Evolutionary conservation across 2,113 vertebrate species (phyloP).

Genomic region (Pseudopodoces humilis): DNA sequence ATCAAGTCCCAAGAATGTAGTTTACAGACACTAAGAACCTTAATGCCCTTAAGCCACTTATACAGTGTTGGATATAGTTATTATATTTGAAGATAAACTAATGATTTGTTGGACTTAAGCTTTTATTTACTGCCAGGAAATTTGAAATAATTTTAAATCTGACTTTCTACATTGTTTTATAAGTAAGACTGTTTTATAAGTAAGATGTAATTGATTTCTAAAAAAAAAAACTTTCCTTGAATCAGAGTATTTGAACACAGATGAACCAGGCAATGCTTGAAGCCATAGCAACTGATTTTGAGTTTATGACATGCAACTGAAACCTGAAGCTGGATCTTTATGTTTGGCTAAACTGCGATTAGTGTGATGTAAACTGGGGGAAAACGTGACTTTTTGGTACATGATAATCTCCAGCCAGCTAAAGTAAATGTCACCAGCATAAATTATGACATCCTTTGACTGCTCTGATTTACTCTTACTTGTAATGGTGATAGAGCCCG

Average conservation of each 20-base stretch:
- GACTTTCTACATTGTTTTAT: not conserved
- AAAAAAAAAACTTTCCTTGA: not conserved
- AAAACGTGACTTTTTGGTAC: not conserved
- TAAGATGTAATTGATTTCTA: constrained; percentile 3
- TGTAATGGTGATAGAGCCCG: not conserved
- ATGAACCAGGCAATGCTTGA: not conserved
- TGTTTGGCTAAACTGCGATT: not conserved
- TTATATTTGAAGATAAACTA: constrained; percentile 44
- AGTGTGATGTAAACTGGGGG: not conserved
- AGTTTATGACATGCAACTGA: not conserved
- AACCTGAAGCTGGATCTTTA: not conserved
- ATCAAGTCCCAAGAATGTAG: constrained; percentile 52
- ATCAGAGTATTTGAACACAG: not conserved
- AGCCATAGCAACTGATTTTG: not conserved
- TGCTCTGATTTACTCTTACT: not conserved
- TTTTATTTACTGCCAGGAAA: constrained; percentile 36
- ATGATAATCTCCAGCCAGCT: not conserved
- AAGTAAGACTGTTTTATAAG: constrained; percentile 5
- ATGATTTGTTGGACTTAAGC: not conserved
- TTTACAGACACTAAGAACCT: constrained; percentile 65
- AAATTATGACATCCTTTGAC: constrained; percentile 14
- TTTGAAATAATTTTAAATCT: constrained; percentile 7
- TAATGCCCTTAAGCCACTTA: constrained; percentile 56
- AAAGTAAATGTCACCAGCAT: constrained; percentile 2
- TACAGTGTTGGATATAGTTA: constrained; percentile 1